Base-by-base conservation (phyloP, 1,140 invertebrate genomes). In the Leguminivora glycinivorella region DNA sequence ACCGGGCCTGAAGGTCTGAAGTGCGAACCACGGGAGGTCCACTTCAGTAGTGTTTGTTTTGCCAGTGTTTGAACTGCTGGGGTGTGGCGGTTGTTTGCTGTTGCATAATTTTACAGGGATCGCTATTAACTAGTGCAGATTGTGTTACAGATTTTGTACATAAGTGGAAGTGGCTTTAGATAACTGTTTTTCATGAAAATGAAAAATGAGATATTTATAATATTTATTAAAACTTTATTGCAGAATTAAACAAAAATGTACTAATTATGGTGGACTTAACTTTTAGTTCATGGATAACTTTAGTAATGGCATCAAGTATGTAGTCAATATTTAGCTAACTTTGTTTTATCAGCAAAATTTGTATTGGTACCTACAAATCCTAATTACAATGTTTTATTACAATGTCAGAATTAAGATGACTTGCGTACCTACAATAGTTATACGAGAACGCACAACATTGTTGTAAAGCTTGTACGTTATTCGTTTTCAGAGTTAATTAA, bases 1-100 rank as follows among this genome's bases (percentile, higher is more conserved):
- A 22, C 47, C 1, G 47, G 47, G 17, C 19, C 17, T 52, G 47
- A 52, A 52, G 70, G 34, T 70, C 63, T 80, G 78, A 79, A 86
- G 82, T 83, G 85, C 84, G 83, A 89, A 87, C 84, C 75, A 77
- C 85, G 87, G 85, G 87, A 84, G 87, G 87, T 88, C 86, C 60
- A 70, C 82, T 87, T 71, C 60, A 84, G 56, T 24, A 69, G 78
- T 87, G 83, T 90, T 90, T 88, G 82, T 83, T 85, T 88, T 87
- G 81, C 80, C 82, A 79, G 83, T 84, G 79, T 87, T 84, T 83
- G 78, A 80, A 85, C 80, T 84, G 79, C 73, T 79, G 24, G 66
- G 24, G 63, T 29, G 2, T 34, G 43, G 68, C 71, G 60, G 67
- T 31, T 63, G 71, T 72, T 72, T 72, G 60, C 58, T 38, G 14